Base-by-base conservation (phyloP, 2,888 invertebrate genomes). In the Watsonalla cultraria region DNA sequence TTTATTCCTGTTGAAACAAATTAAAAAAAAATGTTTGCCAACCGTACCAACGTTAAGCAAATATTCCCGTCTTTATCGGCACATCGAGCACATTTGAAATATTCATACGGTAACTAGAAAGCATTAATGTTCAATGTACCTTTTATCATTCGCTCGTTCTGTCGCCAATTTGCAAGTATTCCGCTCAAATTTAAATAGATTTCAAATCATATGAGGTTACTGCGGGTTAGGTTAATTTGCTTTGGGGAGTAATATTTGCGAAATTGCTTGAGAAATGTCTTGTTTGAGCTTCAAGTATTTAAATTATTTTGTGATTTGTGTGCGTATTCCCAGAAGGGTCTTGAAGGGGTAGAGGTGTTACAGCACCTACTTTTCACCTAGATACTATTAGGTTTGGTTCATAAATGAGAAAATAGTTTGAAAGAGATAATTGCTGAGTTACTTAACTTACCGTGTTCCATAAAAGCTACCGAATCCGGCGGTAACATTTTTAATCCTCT, bases 11-110 rank as follows among this genome's bases (percentile, higher is more conserved):
- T n/a, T n/a, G n/a, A n/a, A n/a, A n/a, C n/a, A n/a, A n/a, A n/a
- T n/a, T n/a, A n/a, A n/a, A n/a, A n/a, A n/a, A n/a, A n/a, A n/a
- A n/a, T n/a, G n/a, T 73, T 52, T 83, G 69, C 75, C 2, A 52
- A 66, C 82, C 13, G 65, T 87, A 78, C 82, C 6, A 7, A 59
- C 63, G 48, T 37, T 48, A 24, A 73, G 69, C 73, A 85, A 88
- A 86, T 83, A 82, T 82, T 80, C 82, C 69, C 60, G 79, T 76
- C 72, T 82, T 84, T 86, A 89, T 86, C 87, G 84, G 74, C 68
- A 69, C 80, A 89, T 87, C 85, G 78, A 65, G 85, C 73, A 78
- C 79, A 82, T 88, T 89, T 90, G 86, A 89, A 89, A 90, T 88
- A 90, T 88, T 87, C 87, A 88, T 87, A 86, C 82, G 80, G 73